Evolutionary conservation across 2,113 vertebrate species (phyloP).

Genomic region (Notarius quadriscutis): DNA sequence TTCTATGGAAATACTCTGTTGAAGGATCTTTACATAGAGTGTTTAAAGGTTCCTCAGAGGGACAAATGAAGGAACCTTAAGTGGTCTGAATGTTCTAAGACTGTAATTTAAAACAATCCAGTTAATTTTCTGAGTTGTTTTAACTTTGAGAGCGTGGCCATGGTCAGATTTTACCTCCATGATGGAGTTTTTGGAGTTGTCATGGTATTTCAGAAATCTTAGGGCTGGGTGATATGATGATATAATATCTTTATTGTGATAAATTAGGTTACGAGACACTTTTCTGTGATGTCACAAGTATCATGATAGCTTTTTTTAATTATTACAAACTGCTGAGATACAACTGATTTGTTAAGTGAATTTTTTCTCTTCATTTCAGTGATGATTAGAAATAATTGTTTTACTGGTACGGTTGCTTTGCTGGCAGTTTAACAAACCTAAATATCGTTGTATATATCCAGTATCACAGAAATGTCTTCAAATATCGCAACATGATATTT

Average conservation of each 20-base stretch:
- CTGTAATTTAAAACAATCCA: too few relatives aligned
- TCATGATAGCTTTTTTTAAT: neutral
- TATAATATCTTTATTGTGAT: neutral
- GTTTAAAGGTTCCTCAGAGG: neutral
- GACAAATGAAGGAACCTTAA: neutral
- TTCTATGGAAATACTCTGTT: neutral
- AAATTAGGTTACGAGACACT: neutral
- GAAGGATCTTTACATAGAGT: neutral
- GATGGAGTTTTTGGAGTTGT: neutral
- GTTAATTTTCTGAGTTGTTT: too few relatives aligned
- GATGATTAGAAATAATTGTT: too few relatives aligned
- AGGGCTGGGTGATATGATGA: neutral
- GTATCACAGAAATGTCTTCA: neutral
- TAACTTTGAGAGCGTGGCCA: neutral
- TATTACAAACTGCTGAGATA: too few relatives aligned
- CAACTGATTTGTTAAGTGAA: too few relatives aligned
- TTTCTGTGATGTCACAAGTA: neutral
- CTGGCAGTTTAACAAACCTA: neutral
- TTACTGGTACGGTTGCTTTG: too few relatives aligned
- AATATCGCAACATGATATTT: neutral
- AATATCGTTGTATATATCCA: neutral
- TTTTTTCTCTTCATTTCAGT: too few relatives aligned
- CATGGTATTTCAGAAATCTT: neutral
- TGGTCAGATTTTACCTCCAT: neutral
- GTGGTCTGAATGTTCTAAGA: neutral